Base-by-base conservation (phyloP, 1,140 invertebrate genomes). In the Prorops nasuta region DNA sequence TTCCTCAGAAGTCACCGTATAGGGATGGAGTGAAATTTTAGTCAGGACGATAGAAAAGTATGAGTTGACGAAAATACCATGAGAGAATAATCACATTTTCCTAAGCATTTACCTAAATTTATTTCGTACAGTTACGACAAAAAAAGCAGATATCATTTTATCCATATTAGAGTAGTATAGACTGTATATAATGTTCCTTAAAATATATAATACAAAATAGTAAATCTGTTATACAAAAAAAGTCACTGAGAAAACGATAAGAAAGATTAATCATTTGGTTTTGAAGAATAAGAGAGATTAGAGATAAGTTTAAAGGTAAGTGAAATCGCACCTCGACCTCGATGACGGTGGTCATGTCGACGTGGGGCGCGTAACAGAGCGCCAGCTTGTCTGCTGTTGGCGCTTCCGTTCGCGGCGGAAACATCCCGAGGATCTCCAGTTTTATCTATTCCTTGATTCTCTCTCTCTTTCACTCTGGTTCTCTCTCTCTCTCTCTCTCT, bases 351-450 rank as follows among this genome's bases (percentile, higher is more conserved):
- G 72, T 71, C 76, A 79, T 78, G 53, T 77, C 74, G 49, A 78
- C 74, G 50, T 78, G 74, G 3, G 77, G 73, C 41, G 74, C 76
- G 63, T 78, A 79, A 59, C 77, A 79, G 58, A 78, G 67, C 58
- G 77, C 71, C 63, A 79, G 64, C 65, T 77, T 79, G 64, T 77
- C 76, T 39, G 69, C 72, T 52, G 67, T 74, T 37, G 74, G 64
- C 64, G 74, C 69, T 50, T 78, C 76, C 54, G 71, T 72, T 34
- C 76, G 74, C 66, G 74, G 74, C 31, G 76, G 74, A 58, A 78
- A 78, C 74, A 77, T 75, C 53, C 70, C 74, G 44, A 77, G 61
- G 48, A 78, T 63, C 74, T 78, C 74, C 74, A 78, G 76, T 52
- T 74, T 78, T 55, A n/a, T n/a, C n/a, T n/a, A n/a, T n/a, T n/a